phyloP scores from a whole-genome alignment of 2,888 invertebrate genomes.

The Conus canariensis region DNA sequence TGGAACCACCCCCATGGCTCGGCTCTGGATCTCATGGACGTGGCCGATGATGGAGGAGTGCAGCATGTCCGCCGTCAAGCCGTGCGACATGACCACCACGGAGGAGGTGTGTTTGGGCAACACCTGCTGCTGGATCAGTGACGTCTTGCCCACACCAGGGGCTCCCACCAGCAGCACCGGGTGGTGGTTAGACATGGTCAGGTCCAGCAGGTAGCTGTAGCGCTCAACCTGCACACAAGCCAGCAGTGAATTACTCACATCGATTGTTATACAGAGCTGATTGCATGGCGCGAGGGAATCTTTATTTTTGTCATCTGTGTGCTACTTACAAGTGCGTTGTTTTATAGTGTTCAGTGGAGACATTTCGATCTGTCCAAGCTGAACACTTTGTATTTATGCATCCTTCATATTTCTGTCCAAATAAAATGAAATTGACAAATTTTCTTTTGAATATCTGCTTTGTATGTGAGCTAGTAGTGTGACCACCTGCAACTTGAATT shows the following conservation, averaged over 20 bases:
- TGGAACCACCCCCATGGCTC: constrained; percentile 58
- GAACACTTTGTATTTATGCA: too few species aligned
- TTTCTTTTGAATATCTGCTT: too few species aligned
- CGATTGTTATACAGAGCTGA: neutral
- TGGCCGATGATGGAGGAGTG: constrained; percentile 68
- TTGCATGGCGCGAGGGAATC: neutral
- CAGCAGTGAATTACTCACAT: too few species aligned
- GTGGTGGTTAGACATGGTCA: constrained; percentile 67
- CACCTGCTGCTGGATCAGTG: constrained; percentile 72
- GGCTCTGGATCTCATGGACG: constrained; percentile 65
- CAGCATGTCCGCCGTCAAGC: constrained; percentile 68
- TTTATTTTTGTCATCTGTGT: neutral
- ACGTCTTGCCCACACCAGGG: constrained; percentile 76
- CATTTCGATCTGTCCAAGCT: too few species aligned
- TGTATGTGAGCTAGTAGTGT: too few species aligned
- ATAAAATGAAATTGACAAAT: too few species aligned
- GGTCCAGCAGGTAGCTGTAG: constrained; percentile 70
- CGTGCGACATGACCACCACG: constrained; percentile 67
- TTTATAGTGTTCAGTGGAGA: too few species aligned
- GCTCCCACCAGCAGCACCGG: constrained; percentile 75
- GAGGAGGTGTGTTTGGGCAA: constrained; percentile 67
- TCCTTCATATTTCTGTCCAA: too few species aligned
- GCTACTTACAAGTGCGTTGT: too few species aligned
- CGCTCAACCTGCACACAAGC: constrained; percentile 68
- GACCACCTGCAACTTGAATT: too few species aligned